Percentiles rank a stretch among this genome's conserved stretches.
Conservation (phyloP, 2,888 invertebrate species). For the Pollenia angustigena region DNA sequence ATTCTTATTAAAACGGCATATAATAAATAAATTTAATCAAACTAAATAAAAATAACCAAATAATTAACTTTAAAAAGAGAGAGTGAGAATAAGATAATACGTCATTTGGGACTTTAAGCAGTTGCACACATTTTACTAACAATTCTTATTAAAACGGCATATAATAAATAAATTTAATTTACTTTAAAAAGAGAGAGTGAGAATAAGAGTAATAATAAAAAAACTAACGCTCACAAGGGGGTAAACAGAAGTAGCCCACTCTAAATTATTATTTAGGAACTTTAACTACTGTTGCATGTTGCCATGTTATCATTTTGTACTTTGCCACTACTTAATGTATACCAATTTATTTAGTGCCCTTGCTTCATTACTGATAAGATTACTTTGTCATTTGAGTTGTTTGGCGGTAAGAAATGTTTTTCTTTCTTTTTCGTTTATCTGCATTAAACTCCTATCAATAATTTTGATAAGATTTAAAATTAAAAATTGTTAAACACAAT, state of each 20-base stretch:
- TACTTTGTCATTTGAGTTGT: conserved; percentile 7
- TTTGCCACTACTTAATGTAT: not conserved
- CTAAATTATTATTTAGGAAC: not conserved
- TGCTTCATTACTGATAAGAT: conserved; percentile 46
- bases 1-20: not conserved
- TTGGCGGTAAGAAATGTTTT: not conserved
- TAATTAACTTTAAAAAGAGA: not conserved
- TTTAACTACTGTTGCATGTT: not conserved
- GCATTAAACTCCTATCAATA: not conserved
- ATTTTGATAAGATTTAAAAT: conserved; percentile 47
- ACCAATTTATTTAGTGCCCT: not conserved
- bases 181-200: not conserved
- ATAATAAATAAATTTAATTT: not conserved
- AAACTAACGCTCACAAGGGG: not conserved
- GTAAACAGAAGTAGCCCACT: not conserved
- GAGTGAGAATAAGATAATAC: not conserved
- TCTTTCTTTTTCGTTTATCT: not conserved
- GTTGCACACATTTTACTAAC: not conserved
- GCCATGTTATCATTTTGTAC: not conserved
- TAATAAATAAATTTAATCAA: not conserved
- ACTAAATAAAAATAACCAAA: no score
- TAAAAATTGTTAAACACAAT: not conserved
- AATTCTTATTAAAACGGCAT: not conserved
- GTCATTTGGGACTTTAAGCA: conserved; percentile 2
- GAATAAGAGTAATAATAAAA: no score